A percentile compares a stretch with the other conserved stretches of the same genome.
Evolutionary conservation across 2,797 vertebrate species (phyloP).

Genomic region (Dipus sagitta): DNA sequence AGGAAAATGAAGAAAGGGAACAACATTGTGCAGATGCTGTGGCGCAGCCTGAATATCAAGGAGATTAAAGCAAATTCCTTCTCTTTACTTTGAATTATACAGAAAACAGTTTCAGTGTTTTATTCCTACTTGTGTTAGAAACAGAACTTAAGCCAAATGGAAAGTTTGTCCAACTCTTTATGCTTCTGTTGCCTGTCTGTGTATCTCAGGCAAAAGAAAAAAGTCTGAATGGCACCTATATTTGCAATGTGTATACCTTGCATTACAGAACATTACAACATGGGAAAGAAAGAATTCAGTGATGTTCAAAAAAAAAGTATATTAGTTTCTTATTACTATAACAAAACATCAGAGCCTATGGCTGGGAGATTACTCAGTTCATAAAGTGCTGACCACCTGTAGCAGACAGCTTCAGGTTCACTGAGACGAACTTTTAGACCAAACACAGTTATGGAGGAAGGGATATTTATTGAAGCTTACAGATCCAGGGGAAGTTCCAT

Average conservation of each 20-base stretch:
- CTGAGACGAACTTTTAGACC: too few species aligned
- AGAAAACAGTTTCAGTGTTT: constrained; percentile 46
- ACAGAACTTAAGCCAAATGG: constrained; percentile 42
- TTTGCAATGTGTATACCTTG: neutral
- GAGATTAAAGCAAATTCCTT: constrained; percentile 25
- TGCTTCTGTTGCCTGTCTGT: neutral
- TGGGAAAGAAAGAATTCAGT: neutral
- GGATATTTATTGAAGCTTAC: too few species aligned
- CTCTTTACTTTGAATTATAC: constrained; percentile 58
- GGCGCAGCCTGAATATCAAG: neutral
- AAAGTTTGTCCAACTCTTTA: neutral
- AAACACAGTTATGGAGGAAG: too few species aligned
- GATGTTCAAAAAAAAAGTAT: neutral
- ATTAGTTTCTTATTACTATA: neutral
- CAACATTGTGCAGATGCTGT: neutral
- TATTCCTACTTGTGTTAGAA: constrained; percentile 48
- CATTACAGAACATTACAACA: neutral
- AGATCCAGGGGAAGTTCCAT: too few species aligned
- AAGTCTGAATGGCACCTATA: constrained; percentile 6
- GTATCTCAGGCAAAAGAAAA: neutral
- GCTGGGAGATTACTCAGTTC: too few species aligned
- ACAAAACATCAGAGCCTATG: neutral
- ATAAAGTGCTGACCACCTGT: too few species aligned
- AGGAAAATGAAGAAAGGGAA: constrained; percentile 14
- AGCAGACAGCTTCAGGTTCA: too few species aligned